Evolutionary conservation across 2,797 vertebrate species (phyloP), one percentile per base, ranked within the genome.

Genomic region (Sebastes jordani): DNA sequence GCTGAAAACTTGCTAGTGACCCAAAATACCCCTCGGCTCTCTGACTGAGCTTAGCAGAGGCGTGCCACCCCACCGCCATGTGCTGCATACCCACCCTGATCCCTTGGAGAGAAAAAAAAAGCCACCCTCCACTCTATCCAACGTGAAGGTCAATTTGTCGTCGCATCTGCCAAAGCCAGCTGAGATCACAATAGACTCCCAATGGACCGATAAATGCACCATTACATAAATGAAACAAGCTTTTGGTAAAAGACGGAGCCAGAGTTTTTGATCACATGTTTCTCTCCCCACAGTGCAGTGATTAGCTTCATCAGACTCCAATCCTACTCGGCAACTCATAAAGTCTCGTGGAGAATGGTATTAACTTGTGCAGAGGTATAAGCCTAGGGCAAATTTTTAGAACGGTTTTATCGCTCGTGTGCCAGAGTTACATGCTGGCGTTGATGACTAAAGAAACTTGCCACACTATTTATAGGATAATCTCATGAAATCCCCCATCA

Each of bases 91-190:
- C 61, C 66, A 30, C 72, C 58, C 22, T 74, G 73, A 86, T 80
- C 83, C 70, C 49, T 16, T 49, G 46, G 46, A 49, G 18, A 20
- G n/a, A 34, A 25, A 36, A 42, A 42, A 55, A 55, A 32, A 56
- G 7, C 58, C 60, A 55, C 9, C 30, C 72, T 70, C 62, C 25
- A 25, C 34, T 76, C 69, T 73, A 85, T 88, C 85, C 79, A 3
- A 80, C 77, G 8, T 89, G 90, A 93, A 91, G 93, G 91, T 93
- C 87, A 86, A 76, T 91, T 88, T 79, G 86, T 74, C 77, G 83
- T 67, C 42, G 71, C 62, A n/a, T 84, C 66, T 61, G 29, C 77
- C 72, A 27, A 30, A 71, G 76, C 78, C 67, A 23, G 71, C 88
- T 49, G 32, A 69, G 67, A 70, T 83, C 74, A 78, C 80, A 74